Evolutionary conservation across 2,888 invertebrate species (phyloP), one percentile per base, ranked within the genome.

Genomic region (Zygogramma bicolorata): DNA sequence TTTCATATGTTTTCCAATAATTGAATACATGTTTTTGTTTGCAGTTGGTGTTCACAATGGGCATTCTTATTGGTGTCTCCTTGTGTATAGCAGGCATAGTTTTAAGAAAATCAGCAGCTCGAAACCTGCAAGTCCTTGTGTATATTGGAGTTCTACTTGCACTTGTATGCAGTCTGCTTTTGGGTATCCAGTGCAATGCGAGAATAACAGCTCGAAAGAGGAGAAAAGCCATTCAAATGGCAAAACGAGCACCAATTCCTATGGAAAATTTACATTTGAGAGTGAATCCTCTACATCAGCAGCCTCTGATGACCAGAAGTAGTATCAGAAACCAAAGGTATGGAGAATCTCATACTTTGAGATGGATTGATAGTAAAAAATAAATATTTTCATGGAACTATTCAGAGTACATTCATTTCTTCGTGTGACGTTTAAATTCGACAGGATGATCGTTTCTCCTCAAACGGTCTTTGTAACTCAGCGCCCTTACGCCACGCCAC

Each of bases 1-100:
- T n/a, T n/a, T n/a, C n/a, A n/a, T n/a, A n/a, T n/a, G n/a, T n/a
- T n/a, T n/a, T n/a, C n/a, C n/a, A n/a, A n/a, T n/a, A n/a, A n/a
- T n/a, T n/a, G n/a, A n/a, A n/a, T 8, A 22, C 5, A 49, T 15
- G 29, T 15, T 65, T 42, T 70, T 42, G 68, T 74, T 82, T 82
- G 71, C 87, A 92, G 92, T 90, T 92, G 77, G 89, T 91, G 81
- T 92, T 92, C 87, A 91, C 91, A 68, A 91, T 91, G 81, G 92
- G 92, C 58, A 90, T 92, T 80, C 85, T 92, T 77, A 91, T 91
- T 57, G 92, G 92, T 68, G 89, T 91, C 76, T 91, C 91, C 42
- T 85, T 92, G 76, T 91, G 91, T 77, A 91, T 92, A 79, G 92
- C 92, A 72, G 92, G 92, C 31, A 89, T 90, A 79, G 91, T 92